Evolutionary conservation across 2,797 vertebrate genomes (phyloP).

Genomic region (Girardinus metallicus): DNA sequence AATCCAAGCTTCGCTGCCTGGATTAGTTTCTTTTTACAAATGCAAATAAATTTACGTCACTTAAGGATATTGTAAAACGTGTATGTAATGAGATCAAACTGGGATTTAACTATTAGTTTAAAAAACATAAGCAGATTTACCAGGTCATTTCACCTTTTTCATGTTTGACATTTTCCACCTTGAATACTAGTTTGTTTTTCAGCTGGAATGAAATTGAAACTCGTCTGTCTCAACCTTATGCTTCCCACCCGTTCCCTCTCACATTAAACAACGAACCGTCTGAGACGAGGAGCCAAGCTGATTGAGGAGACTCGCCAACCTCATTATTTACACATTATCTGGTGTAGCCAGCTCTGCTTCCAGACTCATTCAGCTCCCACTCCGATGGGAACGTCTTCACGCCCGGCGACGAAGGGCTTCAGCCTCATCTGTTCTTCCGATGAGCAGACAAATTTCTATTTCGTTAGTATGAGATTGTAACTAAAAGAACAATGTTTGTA

Average conservation of each 20-base stretch:
- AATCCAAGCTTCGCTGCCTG: neutral
- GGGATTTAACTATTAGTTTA: neutral
- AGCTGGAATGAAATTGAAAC: neutral
- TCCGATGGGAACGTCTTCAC: constrained; percentile 30
- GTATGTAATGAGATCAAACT: neutral
- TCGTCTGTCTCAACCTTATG: neutral
- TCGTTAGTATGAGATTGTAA: neutral
- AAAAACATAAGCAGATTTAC: neutral
- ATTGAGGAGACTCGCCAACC: constrained; percentile 5
- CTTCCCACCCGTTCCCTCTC: neutral
- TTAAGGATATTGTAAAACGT: neutral
- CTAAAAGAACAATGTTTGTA: neutral
- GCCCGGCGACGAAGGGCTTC: constrained; percentile 6
- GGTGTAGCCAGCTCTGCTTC: constrained; percentile 1
- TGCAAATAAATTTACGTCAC: neutral
- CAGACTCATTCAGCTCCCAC: constrained; percentile 27
- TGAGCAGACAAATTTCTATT: constrained; percentile 22
- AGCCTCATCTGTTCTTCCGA: neutral
- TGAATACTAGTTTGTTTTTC: neutral
- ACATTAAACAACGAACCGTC: neutral
- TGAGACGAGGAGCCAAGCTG: neutral
- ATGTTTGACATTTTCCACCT: neutral
- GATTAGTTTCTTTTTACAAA: neutral
- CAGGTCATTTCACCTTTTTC: neutral
- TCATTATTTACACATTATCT: constrained; percentile 60